Base-by-base conservation (phyloP, 2,113 vertebrate species). In the Sterrhoptilus dennistouni region DNA sequence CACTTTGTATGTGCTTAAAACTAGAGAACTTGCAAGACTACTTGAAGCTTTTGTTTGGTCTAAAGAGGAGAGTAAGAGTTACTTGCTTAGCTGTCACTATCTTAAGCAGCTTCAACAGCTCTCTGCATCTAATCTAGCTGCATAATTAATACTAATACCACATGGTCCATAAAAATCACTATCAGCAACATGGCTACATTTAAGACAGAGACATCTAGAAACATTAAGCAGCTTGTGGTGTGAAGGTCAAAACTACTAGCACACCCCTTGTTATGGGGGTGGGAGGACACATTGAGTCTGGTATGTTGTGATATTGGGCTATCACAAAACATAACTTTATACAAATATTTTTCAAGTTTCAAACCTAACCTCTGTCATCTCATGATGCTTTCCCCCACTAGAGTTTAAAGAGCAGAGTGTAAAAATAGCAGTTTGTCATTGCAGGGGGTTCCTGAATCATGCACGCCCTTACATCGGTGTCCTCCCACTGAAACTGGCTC, bases 41-140 rank as follows among this genome's bases (percentile, higher is more conserved):
- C 65, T 91, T 81, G 70, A 95, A 91, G 64, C 16, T 74, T 91
- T 92, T 90, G 53, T 84, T 80, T 95, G 68, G 42, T 65, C 79
- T 95, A 74, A 91, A 76, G n/a, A 77, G 38, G 20, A 70, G 36
- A 68, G 42, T 82, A 59, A 83, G 60, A 90, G 68, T 87, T 91
- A 71, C 54, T 80, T 78, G 65, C 63, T 94, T 82, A 94, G 63
- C 89, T 83, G 54, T 90, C 76, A 74, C 29, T 72, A 20, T 90
- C 28, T 93, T 78, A 59, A 78, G 66, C 42, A 86, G 49, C 42
- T 66, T 81, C 42, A 60, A 50, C 44, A 91, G n/a, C 44, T 83
- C 87, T 80, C 49, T 11, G 12, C 35, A 52, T 72, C 64, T 65
- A 83, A 88, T 88, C 64, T 72, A 72, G 53, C 33, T 79, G 31